A percentile compares a stretch with the other conserved stretches of the same genome.
Conservation (phyloP, 2,113 vertebrate genomes). For the Oreochromis niloticus region DNA sequence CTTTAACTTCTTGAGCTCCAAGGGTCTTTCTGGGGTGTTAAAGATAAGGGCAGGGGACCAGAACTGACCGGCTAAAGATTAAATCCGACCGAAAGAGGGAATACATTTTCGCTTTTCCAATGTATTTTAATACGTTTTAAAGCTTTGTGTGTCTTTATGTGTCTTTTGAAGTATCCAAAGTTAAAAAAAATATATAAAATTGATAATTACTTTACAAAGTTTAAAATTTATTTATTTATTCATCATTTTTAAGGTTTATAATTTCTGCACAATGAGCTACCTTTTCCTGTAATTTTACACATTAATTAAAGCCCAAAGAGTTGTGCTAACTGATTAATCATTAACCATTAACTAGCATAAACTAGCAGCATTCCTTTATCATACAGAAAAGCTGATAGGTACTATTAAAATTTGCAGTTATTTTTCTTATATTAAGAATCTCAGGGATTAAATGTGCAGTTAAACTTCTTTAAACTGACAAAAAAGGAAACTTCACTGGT, state of each 20-base stretch:
- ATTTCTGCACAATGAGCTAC: neutral
- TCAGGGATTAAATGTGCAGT: neutral
- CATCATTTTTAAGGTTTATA: neutral
- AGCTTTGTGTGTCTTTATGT: neutral
- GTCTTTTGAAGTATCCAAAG: neutral
- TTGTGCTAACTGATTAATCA: neutral
- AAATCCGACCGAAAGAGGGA: neutral
- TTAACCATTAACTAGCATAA: neutral
- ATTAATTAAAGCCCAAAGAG: neutral
- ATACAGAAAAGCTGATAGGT: neutral
- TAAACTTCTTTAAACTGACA: neutral
- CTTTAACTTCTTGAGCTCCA: neutral
- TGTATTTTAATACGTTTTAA: neutral
- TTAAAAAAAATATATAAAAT: neutral
- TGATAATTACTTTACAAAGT: neutral
- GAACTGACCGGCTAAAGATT: neutral
- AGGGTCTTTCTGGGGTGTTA: neutral
- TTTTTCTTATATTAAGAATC: neutral
- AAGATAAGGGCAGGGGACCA: neutral
- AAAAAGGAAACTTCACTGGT: neutral
- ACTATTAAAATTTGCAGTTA: neutral
- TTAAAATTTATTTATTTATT: neutral
- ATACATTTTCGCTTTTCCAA: neutral
- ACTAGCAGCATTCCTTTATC: neutral
- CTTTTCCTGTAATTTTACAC: neutral